Conservation (phyloP, 2,888 invertebrate species). For the Ichneumoninae sp. region DNA sequence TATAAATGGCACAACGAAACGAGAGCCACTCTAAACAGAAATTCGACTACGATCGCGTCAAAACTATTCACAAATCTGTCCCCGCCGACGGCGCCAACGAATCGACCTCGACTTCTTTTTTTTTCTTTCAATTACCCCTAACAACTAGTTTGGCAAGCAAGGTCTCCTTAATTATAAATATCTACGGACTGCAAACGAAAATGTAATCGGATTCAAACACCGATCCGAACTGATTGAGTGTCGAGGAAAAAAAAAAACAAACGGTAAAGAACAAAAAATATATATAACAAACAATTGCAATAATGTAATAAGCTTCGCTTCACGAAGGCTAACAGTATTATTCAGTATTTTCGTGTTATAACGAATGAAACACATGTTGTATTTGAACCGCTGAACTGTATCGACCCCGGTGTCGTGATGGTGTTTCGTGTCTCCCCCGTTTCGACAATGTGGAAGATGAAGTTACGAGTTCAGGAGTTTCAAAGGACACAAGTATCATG, state of each 20-base stretch:
- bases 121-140: conserved; percentile 45
- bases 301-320: conserved; percentile 29
- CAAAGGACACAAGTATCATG: not conserved
- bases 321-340: conserved; percentile 19
- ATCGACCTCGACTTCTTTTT: conserved; percentile 6
- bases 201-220: conserved; percentile 35
- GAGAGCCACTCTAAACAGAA: conserved; percentile 48
- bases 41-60: conserved; percentile 51
- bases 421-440: not conserved
- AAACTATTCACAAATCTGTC: not conserved
- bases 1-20: conserved; percentile 58
- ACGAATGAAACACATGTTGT: not conserved
- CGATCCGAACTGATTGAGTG: conserved; percentile 30
- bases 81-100: conserved; percentile 9
- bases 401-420: not conserved
- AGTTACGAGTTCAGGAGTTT: not conserved
- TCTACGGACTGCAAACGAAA: conserved; percentile 33
- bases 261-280: conserved; percentile 18
- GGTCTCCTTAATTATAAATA: conserved; percentile 58
- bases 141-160: conserved; percentile 70
- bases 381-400: not conserved
- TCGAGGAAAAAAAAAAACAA: conserved; percentile 20
- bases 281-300: conserved; percentile 14
- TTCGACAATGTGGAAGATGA: conserved; percentile 2
- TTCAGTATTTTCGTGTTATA: conserved; percentile 1